These are phyloP conservation scores for Procambarus virginalis DNA, from an alignment of 1,140 invertebrate species.

Conservation along the genomic window DNA sequence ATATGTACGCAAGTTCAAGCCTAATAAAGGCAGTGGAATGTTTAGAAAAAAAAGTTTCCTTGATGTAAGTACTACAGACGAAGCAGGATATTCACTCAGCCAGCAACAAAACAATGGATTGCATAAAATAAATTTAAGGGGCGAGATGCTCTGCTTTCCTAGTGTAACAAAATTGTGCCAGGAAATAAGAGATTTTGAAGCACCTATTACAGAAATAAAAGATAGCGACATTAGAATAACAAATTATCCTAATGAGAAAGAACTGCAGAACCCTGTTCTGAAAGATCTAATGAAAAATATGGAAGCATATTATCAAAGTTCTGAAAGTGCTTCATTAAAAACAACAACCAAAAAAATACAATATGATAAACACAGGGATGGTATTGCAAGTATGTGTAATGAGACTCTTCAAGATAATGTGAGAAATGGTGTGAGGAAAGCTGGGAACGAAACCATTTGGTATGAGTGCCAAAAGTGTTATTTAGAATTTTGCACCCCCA, in stretches of 20 bases:
- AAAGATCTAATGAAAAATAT: neutral
- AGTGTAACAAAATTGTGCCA: neutral
- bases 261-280: neutral
- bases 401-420: neutral
- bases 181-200: neutral
- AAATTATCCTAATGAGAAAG: neutral
- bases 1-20: neutral
- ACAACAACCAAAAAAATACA: neutral
- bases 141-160: neutral
- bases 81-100: neutral
- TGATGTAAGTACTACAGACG: neutral
- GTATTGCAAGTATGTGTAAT: neutral
- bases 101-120: neutral
- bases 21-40: neutral
- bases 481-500: slow-evolving; percentile 14
- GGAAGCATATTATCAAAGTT: neutral
- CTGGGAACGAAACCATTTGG: neutral
- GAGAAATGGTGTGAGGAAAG: neutral
- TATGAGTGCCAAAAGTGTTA: slow-evolving; percentile 8
- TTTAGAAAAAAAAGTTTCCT: neutral
- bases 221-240: too few species aligned
- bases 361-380: neutral
- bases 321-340: neutral
- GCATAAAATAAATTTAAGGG: neutral
- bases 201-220: neutral